Conservation (phyloP, 2,113 vertebrate species). For the Protobothrops mucrosquamatus region DNA sequence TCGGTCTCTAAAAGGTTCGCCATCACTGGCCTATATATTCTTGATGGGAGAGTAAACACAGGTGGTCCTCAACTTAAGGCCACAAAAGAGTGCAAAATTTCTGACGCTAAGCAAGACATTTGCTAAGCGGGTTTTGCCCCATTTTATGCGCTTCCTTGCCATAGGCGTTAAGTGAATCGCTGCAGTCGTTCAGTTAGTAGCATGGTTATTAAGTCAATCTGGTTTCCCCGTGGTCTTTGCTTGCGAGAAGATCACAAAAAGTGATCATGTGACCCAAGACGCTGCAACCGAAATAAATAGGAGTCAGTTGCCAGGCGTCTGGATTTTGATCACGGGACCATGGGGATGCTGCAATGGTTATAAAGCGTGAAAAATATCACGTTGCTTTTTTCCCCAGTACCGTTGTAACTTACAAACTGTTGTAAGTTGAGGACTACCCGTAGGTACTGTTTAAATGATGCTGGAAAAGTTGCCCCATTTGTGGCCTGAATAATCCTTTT, state of each 20-base stretch:
- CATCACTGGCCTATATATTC: neutral
- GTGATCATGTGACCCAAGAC: neutral
- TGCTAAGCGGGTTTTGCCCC: neutral
- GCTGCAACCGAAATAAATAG: neutral
- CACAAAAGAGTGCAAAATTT: neutral
- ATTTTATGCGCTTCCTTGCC: neutral
- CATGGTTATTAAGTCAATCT: neutral
- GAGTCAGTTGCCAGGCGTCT: neutral
- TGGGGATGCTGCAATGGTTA: neutral
- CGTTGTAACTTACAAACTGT: neutral
- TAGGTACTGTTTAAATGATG: neutral
- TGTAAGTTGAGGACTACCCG: neutral
- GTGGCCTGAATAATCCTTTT: neutral
- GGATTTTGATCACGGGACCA: neutral
- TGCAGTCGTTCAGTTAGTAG: neutral
- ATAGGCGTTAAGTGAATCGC: neutral
- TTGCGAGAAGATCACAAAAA: neutral
- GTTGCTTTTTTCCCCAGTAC: neutral
- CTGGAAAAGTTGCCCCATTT: neutral
- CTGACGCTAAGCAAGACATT: neutral
- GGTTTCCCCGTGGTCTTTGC: neutral
- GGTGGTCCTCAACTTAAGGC: neutral
- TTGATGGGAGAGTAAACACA: neutral
- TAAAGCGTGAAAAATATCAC: neutral
- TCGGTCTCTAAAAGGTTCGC: no score